Percentiles rank a stretch among this genome's conserved stretches.
phyloP scores from a whole-genome alignment of 35 echinoderm and acorn worm species.

The Chiridota heheva region DNA sequence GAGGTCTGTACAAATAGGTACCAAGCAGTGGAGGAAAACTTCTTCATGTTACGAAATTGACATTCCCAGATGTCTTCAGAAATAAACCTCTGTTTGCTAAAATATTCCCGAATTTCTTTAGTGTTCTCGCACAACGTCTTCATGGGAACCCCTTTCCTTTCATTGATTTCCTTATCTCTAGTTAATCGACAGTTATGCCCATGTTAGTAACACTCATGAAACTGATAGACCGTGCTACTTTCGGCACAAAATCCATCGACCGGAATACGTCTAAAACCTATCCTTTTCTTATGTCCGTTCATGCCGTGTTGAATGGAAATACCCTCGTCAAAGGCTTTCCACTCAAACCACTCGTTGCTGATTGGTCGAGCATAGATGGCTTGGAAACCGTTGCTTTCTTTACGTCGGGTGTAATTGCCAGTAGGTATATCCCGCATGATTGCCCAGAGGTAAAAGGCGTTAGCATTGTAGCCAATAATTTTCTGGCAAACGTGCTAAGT shows the following conservation, averaged over 20 bases:
- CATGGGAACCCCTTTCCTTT: neutral
- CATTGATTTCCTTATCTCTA: too few relatives aligned
- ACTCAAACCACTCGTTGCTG: slow-evolving; percentile 9
- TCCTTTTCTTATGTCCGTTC: neutral
- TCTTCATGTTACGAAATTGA: neutral
- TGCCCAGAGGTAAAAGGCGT: slow-evolving; percentile 30
- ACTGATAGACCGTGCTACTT: neutral
- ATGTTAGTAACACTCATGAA: neutral
- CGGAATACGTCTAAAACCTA: neutral
- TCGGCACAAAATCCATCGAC: neutral
- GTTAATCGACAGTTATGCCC: neutral
- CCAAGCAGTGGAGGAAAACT: neutral
- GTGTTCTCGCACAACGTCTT: neutral
- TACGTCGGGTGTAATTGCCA: neutral
- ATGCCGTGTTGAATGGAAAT: neutral
- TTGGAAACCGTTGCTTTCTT: neutral
- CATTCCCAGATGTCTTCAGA: slow-evolving; percentile 3
- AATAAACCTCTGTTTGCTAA: neutral
- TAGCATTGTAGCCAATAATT: slow-evolving; percentile 26
- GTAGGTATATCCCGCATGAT: slow-evolving; percentile 22
- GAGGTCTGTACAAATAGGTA: neutral
- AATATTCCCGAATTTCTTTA: neutral
- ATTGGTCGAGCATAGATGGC: neutral
- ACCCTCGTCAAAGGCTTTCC: neutral
- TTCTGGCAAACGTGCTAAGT: slow-evolving; percentile 35